Base-by-base conservation (phyloP, 2,888 invertebrate species). In the Saturnia japonica region DNA sequence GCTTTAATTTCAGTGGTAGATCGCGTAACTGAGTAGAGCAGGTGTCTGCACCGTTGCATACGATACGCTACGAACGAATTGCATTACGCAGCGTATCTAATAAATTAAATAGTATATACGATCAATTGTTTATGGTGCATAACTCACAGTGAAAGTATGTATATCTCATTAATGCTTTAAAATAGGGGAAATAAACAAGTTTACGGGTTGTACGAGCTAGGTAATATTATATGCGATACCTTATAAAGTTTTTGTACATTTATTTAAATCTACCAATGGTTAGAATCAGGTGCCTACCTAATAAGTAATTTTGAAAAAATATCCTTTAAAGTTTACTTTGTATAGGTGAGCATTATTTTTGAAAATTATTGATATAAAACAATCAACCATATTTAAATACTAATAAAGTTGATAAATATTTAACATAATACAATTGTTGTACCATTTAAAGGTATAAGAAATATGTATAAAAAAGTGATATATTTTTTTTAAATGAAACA, bases 21-120 rank as follows among this genome's bases (percentile, higher is more conserved):
- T 64, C 64, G 64, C 64, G n/a, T 64, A 64, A 64, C 40, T 7
- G 64, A 34, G 64, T 34, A 40, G 40, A 19, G 40, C 64, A 64
- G 64, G 64, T 64, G 64, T 64, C 25, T 12, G 57, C 57, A 40
- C 12, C 42, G 45, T 0, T 68, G 67, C 67, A 68, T 51, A 8
- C 40, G n/a, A n/a, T 54, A 28, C 54, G 40, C 51, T 34, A 68
- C 34, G 4, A n/a, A 9, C 34, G 28, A 57, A 14, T 28, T 57
- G 57, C 57, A 54, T 22, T 54, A 54, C 22, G 54, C n/a, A 57
- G 57, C 25, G 25, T 57, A 57, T 25, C 9, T 57, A 57, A 57
- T 57, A 57, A 9, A n/a, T n/a, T n/a, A n/a, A n/a, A n/a, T n/a
- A n/a, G n/a, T 25, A 14, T 14, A 57, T 25, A 57, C 11, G 54